These are phyloP conservation scores for Tigriopus californicus DNA, from an alignment of 2,888 invertebrate species.

Conservation along the genomic window DNA sequence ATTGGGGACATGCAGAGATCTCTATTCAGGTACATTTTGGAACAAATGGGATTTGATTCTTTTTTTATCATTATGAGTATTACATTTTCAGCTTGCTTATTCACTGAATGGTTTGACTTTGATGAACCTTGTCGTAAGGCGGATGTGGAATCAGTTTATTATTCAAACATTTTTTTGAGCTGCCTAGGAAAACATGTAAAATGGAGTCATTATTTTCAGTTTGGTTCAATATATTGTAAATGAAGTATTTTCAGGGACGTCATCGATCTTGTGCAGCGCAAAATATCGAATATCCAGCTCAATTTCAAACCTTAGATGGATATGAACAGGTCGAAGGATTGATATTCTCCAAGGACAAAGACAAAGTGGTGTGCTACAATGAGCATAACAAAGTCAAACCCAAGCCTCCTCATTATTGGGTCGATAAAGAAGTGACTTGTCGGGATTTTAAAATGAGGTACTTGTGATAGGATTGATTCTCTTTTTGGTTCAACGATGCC, in stretches of 20 bases:
- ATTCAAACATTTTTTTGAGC: no score
- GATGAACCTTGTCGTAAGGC: neutral
- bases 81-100: neutral
- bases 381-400: neutral
- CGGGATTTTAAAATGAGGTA: slow-evolving; percentile 10
- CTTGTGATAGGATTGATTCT: no score
- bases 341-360: no score
- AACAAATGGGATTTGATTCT: no score
- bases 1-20: slow-evolving; percentile 1
- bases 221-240: no score
- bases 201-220: no score
- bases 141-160: neutral
- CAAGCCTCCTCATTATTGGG: slow-evolving; percentile 4
- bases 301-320: neutral
- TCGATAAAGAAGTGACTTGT: neutral
- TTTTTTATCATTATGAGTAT: no score
- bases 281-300: neutral
- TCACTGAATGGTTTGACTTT: slow-evolving; percentile 4
- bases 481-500: no score
- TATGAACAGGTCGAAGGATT: neutral
- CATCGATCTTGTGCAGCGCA: neutral
- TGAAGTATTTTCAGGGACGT: no score
- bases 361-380: no score
- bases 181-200: no score
- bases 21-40: neutral